Base-by-base conservation (phyloP, 64 coral and sea anemone genomes). In the Platygyra sinensis region DNA sequence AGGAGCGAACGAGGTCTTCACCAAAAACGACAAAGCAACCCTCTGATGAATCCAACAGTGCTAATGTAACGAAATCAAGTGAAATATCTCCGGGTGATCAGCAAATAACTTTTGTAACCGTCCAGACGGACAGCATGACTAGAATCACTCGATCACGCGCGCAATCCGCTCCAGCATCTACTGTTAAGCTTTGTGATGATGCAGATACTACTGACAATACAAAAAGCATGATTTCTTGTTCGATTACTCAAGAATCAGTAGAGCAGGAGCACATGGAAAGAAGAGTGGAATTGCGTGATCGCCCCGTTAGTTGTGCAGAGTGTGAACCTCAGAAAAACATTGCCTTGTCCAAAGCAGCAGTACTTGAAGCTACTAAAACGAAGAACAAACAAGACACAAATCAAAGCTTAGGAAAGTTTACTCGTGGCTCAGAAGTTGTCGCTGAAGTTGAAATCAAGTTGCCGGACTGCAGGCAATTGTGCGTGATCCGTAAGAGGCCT, bases 361-460 rank as follows among this genome's bases (percentile, higher is more conserved):
- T 11, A n/a, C 11, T 42, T n/a, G 39, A 71, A 85, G 81, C 39
- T 28, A 10, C 18, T 18, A 51, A 72, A 52, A 85, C 22, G 22
- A 69, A 24, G 22, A 24, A 69, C 10, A 24, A 69, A n/a, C 22
- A 24, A 2, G 22, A 85, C 8, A 17, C 20, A 20, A 67, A 9
- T 9, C 80, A 61, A 83, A 67, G 60, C 33, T 22, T 13, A 8
- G 49, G 49, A 7, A 46, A 22, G 4, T 19, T 16, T 49, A 30
- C 63, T 22, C 22, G 11, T 67, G 74, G 39, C 18, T 50, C 36
- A 20, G 39, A 77, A 42, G 74, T 22, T 77, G 19, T 49, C 74
- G 1, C 74, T 46, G 11, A 84, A 12, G 81, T 85, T 24, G 18
- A 71, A 50, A 63, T 85, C 18, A 67, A 85, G 81, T 72, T 85